These are phyloP conservation scores for Nansenia antarctica DNA, from an alignment of 2,113 vertebrate genomes.

Conservation along the genomic window DNA sequence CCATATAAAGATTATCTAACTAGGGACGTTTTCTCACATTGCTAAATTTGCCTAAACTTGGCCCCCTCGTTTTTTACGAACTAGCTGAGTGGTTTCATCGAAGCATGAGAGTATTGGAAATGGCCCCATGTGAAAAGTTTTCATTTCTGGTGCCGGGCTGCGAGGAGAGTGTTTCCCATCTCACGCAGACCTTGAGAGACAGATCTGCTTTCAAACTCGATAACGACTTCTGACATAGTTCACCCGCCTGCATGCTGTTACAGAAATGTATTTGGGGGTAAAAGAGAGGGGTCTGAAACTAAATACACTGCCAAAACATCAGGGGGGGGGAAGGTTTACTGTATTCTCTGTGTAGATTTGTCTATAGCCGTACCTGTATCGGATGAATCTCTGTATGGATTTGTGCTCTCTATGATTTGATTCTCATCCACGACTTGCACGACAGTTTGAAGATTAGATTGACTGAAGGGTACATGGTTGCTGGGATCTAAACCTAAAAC, in stretches of 20 bases:
- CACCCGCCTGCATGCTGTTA: slow-evolving; percentile 71
- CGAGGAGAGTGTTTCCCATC: slow-evolving; percentile 54
- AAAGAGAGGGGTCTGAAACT: slow-evolving; percentile 47
- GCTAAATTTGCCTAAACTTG: slow-evolving; percentile 40
- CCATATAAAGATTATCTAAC: slow-evolving; percentile 7
- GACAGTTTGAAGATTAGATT: slow-evolving; percentile 43
- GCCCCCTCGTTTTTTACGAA: slow-evolving; percentile 55
- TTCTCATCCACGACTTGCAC: slow-evolving; percentile 47
- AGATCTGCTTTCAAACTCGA: slow-evolving; percentile 75
- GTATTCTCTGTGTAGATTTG: slow-evolving; percentile 45
- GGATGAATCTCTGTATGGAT: slow-evolving; percentile 49
- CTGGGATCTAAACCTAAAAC: slow-evolving; percentile 65
- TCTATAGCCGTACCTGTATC: slow-evolving; percentile 54
- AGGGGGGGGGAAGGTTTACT: slow-evolving; percentile 30
- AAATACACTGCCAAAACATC: slow-evolving; percentile 55
- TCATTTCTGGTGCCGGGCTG: slow-evolving; percentile 42
- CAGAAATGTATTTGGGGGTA: slow-evolving; percentile 54
- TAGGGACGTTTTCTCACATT: slow-evolving; percentile 27
- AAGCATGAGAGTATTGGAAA: slow-evolving; percentile 56
- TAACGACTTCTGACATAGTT: slow-evolving; percentile 72
- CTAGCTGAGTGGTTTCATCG: slow-evolving; percentile 64
- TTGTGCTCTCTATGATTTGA: slow-evolving; percentile 17
- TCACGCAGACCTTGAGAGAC: slow-evolving; percentile 62
- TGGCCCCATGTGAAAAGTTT: slow-evolving; percentile 35
- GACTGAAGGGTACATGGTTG: slow-evolving; percentile 31